Conservation (phyloP, 2,888 invertebrate species). For the Odontocolon sp. region DNA sequence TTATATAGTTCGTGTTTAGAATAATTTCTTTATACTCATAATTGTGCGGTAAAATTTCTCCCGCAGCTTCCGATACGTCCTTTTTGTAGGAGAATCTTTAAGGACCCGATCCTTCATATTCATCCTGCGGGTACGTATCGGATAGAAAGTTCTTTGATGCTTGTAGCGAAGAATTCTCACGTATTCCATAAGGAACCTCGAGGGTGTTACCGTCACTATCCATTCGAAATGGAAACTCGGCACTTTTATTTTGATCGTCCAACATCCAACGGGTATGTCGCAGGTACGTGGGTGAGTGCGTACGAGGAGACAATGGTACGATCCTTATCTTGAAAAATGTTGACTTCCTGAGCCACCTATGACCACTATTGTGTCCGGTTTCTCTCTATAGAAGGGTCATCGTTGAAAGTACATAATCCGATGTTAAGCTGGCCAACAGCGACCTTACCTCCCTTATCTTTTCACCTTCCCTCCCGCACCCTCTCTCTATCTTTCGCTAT, state of each 20-base stretch:
- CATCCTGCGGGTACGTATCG: no score
- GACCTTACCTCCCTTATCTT: conserved; percentile 41
- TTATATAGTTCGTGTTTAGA: no score
- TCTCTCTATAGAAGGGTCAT: conserved; percentile 53
- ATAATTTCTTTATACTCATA: no score
- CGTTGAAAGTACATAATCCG: conserved; percentile 66
- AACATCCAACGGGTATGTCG: conserved; percentile 27
- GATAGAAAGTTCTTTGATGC: not conserved
- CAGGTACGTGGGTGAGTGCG: conserved; percentile 56
- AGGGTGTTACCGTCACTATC: conserved; percentile 14
- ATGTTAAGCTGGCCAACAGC: conserved; percentile 63
- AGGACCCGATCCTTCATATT: no score
- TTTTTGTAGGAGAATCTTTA: no score
- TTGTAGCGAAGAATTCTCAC: conserved; percentile 4
- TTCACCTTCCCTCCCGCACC: not conserved
- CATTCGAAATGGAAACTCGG: conserved; percentile 30
- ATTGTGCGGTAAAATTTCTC: no score
- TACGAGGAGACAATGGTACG: conserved; percentile 71
- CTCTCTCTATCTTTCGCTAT: not conserved
- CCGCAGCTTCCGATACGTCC: no score
- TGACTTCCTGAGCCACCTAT: conserved; percentile 66
- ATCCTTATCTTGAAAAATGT: conserved; percentile 78
- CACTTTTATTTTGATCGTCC: conserved; percentile 42
- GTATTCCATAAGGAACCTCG: not conserved
- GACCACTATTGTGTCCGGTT: conserved; percentile 69